Percentiles rank a stretch among this genome's conserved stretches.
Conservation (phyloP, 2,888 invertebrate genomes). For the Eumacrocentrus americanus region DNA sequence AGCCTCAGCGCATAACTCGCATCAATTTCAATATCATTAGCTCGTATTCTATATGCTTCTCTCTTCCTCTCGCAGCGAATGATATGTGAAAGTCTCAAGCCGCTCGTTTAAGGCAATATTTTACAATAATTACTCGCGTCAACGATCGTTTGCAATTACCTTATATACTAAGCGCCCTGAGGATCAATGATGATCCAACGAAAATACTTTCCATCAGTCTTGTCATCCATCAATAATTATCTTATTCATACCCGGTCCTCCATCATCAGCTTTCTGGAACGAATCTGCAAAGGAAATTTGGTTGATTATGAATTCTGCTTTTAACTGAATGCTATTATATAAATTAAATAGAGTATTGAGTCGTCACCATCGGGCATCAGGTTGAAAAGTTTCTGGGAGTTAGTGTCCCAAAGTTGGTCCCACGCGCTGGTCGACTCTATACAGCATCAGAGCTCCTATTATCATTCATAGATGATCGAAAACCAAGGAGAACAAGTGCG, state of each 20-base stretch:
- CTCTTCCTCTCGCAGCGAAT: conserved; percentile 2
- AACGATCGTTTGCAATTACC: conserved; percentile 33
- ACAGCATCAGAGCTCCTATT: background rate
- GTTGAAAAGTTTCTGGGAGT: conserved; percentile 3
- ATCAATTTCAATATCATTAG: conserved; percentile 58
- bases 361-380: conserved; percentile 2
- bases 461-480: background rate
- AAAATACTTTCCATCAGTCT: conserved; percentile 21
- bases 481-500: conserved; percentile 50
- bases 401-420: no score
- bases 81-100: conserved; percentile 29
- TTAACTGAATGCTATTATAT: no score
- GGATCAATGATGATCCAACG: conserved; percentile 3
- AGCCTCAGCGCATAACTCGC: conserved; percentile 51
- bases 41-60: conserved; percentile 34
- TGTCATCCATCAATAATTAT: no score
- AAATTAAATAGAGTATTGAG: conserved; percentile 13
- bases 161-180: conserved; percentile 1
- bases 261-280: no score
- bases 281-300: no score
- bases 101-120: conserved; percentile 30
- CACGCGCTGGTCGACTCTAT: background rate
- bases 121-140: conserved; percentile 34
- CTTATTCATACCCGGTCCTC: no score
- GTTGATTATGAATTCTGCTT: no score